A percentile compares a stretch with the other conserved stretches of the same genome.
These are phyloP conservation scores for Aleiodes sp. DNA, from an alignment of 1,140 invertebrate species.

Conservation along the genomic window DNA sequence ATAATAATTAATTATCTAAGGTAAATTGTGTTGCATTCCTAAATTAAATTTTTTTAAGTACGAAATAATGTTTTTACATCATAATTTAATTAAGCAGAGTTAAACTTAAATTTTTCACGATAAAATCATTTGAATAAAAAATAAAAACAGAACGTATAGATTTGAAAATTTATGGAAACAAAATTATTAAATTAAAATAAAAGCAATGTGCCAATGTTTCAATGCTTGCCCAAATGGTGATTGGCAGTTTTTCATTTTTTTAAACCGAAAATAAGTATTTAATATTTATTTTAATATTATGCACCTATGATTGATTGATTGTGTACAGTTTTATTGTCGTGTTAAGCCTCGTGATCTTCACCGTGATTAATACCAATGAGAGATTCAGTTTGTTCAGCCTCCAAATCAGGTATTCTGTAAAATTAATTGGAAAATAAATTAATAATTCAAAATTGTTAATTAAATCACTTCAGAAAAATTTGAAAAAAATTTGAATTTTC, in stretches of 20 bases:
- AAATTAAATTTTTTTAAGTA: neutral
- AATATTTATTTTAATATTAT: no score
- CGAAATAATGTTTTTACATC: neutral
- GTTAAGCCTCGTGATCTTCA: conserved; percentile 69
- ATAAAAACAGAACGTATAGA: no score
- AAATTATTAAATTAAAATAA: no score
- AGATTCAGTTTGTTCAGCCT: conserved; percentile 78
- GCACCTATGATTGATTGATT: conserved; percentile 16
- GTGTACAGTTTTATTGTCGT: conserved; percentile 53
- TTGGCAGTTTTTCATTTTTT: no score
- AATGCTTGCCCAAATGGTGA: no score
- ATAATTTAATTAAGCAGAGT: neutral
- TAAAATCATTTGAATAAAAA: neutral
- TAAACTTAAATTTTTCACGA: neutral
- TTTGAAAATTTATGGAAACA: no score
- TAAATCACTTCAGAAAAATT: conserved; percentile 26
- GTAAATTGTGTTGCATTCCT: neutral
- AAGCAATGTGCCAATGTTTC: no score
- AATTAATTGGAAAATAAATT: conserved; percentile 34
- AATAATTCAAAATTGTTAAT: conserved; percentile 20
- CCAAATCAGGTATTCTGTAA: conserved; percentile 73
- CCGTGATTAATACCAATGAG: conserved; percentile 72
- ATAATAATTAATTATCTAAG: conserved; percentile 10
- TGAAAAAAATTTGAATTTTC: conserved; percentile 24
- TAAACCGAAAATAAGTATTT: no score